Base-by-base conservation (phyloP, 2,113 vertebrate species). In the Mystacornis crossleyi region DNA sequence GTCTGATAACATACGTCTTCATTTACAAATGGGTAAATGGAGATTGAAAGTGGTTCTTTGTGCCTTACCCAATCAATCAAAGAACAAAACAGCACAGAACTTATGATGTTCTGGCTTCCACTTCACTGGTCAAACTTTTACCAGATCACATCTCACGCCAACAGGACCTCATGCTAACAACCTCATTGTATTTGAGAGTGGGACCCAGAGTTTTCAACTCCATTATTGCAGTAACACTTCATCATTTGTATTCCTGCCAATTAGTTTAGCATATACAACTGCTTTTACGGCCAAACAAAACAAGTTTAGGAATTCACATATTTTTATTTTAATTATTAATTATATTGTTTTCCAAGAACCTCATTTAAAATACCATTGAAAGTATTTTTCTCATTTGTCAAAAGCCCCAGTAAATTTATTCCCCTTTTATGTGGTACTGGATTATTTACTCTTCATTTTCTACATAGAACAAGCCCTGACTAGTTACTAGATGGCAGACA, bases 361-460 rank as follows among this genome's bases (percentile, higher is more conserved):
- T 94, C 29, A 70, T 77, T 94, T 90, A 91, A 96, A 96, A 92
- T 83, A 55, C 62, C 43, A 69, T 75, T 75, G 8, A 40, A 86
- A 75, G 16, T 47, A 78, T 84, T 94, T 94, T 65, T 31, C 55
- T 96, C 72, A 74, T 92, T 86, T 89, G 86, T 91, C 89, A 71
- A 74, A 95, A 93, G 13, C 82, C 65, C 65, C 40, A 60, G 80
- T 45, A 94, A 61, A 85, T 75, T 92, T 97, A 86, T 92, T 90
- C 91, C 57, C 10, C 89, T 94, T 97, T 95, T 81, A 92, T 94
- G 96, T 90, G 93, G 95, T 93, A 91, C 65, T 89, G 88, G 81
- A 80, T 95, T 96, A 96, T 97, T 95, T 96, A 86, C 86, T 97
- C 81, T 95, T 92, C 36, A 66, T 95, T 96, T 97, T 91, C 80